Percentiles rank a stretch among this genome's conserved stretches.
phyloP scores from a whole-genome alignment of 2,888 invertebrate genomes.

The Melangyna quadrimaculata region DNA sequence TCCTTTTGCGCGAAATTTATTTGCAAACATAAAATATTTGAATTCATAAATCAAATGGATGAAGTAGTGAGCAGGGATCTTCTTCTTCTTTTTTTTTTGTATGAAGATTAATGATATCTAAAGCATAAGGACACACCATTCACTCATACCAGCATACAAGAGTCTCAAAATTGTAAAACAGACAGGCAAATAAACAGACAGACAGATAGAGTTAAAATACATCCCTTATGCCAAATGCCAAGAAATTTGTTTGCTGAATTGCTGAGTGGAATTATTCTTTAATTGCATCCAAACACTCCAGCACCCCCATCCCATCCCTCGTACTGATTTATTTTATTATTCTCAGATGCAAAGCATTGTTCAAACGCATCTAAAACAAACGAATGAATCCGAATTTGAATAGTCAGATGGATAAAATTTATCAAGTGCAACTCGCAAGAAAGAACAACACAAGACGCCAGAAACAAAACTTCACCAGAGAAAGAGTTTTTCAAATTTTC shows the following conservation, averaged over 20 bases:
- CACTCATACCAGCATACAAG: background rate
- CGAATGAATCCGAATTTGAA: constrained; percentile 2
- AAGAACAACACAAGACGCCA: constrained; percentile 34
- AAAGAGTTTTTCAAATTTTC: constrained; percentile 27
- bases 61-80: constrained; percentile 34
- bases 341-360: constrained; percentile 29
- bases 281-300: constrained; percentile 64
- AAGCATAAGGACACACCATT: constrained; percentile 21
- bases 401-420: constrained; percentile 8
- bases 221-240: constrained; percentile 51
- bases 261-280: constrained; percentile 67
- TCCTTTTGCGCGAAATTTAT: constrained; percentile 61
- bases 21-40: constrained; percentile 67
- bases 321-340: constrained; percentile 58
- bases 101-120: constrained; percentile 53
- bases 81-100: constrained; percentile 21
- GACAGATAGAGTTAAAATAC: background rate
- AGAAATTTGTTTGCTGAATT: constrained; percentile 61
- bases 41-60: constrained; percentile 67
- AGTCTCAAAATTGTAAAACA: background rate
- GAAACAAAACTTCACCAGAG: constrained; percentile 25
- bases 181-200: background rate
- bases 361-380: constrained; percentile 9
- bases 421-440: constrained; percentile 36
- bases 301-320: too few relatives aligned